These are phyloP conservation scores for Cydia fagiglandana DNA, from an alignment of 1,140 invertebrate species.

Conservation along the genomic window DNA sequence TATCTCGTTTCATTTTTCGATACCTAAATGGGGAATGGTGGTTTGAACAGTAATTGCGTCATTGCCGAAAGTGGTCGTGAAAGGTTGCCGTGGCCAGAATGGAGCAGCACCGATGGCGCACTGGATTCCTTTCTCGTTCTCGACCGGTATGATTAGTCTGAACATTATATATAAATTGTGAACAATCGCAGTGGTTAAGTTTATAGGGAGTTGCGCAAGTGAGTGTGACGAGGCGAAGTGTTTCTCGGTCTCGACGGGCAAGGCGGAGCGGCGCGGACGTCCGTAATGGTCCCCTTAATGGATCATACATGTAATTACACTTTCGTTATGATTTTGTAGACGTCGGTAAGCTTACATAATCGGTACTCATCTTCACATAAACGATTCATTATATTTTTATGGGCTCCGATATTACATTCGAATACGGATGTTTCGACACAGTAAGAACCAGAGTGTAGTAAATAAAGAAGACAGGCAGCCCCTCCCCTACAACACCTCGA, in stretches of 20 bases:
- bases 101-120: constrained; percentile 42
- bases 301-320: constrained; percentile 57
- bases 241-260: background rate
- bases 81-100: constrained; percentile 52
- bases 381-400: constrained; percentile 37
- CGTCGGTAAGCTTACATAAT: constrained; percentile 44
- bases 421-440: constrained; percentile 29
- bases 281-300: constrained; percentile 51
- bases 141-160: constrained; percentile 52
- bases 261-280: constrained; percentile 13
- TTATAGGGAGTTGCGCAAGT: constrained; percentile 46
- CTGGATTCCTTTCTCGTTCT: constrained; percentile 55
- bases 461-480: too few relatives aligned
- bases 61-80: constrained; percentile 69
- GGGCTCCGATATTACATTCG: constrained; percentile 9
- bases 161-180: constrained; percentile 53
- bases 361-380: constrained; percentile 38
- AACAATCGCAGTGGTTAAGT: constrained; percentile 43
- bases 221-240: constrained; percentile 35
- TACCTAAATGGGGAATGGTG: constrained; percentile 45
- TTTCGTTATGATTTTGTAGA: constrained; percentile 54
- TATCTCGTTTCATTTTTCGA: constrained; percentile 55
- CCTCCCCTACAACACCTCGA: too few relatives aligned
- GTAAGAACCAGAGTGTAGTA: background rate
- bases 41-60: constrained; percentile 49